Evolutionary conservation across 2,888 invertebrate species (phyloP).

Genomic region (Choreutis nemorana): DNA sequence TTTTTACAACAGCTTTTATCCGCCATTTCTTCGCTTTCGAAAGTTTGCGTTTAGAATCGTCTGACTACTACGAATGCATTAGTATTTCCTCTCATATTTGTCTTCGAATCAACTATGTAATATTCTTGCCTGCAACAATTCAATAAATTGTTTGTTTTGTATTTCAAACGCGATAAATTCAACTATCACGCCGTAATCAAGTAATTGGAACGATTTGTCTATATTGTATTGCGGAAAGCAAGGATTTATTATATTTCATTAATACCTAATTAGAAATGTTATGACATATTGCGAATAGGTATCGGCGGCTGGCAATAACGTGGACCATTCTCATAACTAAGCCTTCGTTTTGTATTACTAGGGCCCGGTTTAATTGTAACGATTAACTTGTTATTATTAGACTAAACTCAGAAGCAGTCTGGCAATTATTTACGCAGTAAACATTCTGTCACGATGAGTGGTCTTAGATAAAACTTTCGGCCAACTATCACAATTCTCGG

Average conservation of each 20-base stretch:
- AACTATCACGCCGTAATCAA: too few relatives aligned
- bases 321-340: slow-evolving; percentile 15
- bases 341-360: slow-evolving; percentile 22
- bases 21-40: slow-evolving; percentile 44
- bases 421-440: slow-evolving; percentile 45
- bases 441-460: slow-evolving; percentile 42
- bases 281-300: too few relatives aligned
- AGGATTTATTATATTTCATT: too few relatives aligned
- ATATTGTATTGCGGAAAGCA: too few relatives aligned
- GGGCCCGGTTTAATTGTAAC: slow-evolving; percentile 30
- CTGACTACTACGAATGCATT: slow-evolving; percentile 44
- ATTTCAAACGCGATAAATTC: slow-evolving; percentile 1
- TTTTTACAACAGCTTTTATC: slow-evolving; percentile 49
- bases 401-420: slow-evolving; percentile 32
- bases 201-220: too few relatives aligned
- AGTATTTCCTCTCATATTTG: slow-evolving; percentile 45
- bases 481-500: slow-evolving; percentile 48
- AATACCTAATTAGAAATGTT: too few relatives aligned
- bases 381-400: slow-evolving; percentile 43
- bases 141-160: slow-evolving; percentile 37
- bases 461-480: slow-evolving; percentile 45
- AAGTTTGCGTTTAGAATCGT: slow-evolving; percentile 52
- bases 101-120: slow-evolving; percentile 39
- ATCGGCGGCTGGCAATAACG: slow-evolving; percentile 18
- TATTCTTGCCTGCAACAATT: slow-evolving; percentile 35